Evolutionary conservation across 2,113 vertebrate genomes (phyloP).

Genomic region (Corythaixoides concolor): DNA sequence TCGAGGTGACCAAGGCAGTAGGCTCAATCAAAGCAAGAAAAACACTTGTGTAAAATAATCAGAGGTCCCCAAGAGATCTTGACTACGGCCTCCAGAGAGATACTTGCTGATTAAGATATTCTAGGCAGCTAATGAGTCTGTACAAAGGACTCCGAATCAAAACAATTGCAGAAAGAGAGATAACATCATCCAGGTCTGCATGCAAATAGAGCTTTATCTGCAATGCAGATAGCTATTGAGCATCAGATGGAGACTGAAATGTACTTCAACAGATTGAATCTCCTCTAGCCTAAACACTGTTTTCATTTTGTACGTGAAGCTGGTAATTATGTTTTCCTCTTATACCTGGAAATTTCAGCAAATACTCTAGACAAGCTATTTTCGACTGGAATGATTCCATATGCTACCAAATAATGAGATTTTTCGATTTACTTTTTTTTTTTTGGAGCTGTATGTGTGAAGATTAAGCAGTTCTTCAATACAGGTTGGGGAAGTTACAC

Average conservation of each 20-base stretch:
- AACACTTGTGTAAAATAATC: neutral
- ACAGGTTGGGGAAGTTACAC: rapidly evolving
- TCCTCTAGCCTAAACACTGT: neutral
- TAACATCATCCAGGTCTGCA: neutral
- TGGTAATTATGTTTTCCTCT: neutral
- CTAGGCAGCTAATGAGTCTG: neutral
- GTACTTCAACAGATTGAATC: neutral
- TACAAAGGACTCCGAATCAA: neutral
- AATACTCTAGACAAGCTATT: neutral
- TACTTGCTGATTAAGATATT: neutral
- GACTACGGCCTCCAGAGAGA: neutral
- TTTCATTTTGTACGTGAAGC: neutral
- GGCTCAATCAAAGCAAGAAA: neutral
- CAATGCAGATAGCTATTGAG: slow-evolving; percentile 26
- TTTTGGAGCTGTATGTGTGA: neutral
- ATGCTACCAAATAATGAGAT: neutral
- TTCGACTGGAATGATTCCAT: neutral
- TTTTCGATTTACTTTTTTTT: neutral
- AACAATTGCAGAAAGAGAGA: neutral
- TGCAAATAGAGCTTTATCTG: slow-evolving; percentile 5
- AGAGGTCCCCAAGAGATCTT: neutral
- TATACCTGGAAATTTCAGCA: neutral
- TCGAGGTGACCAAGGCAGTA: slow-evolving; percentile 21
- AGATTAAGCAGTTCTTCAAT: neutral
- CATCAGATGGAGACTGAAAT: neutral